Conservation (phyloP, 2,888 invertebrate species). For the Lucinisca nassula region DNA sequence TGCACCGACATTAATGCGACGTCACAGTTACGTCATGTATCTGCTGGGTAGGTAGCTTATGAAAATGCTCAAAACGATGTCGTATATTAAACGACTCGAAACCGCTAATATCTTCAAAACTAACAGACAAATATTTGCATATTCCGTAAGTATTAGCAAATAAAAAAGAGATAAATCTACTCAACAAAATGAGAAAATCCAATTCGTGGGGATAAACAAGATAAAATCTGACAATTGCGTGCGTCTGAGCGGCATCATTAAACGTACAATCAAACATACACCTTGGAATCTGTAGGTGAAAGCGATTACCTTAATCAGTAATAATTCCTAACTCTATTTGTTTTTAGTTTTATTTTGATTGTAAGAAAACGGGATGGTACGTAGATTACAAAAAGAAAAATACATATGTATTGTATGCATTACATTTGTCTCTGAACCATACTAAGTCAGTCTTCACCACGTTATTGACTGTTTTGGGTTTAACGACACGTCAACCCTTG, state of each 20-base stretch:
- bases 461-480: too few species aligned
- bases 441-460: too few species aligned
- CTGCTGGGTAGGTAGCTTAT: not conserved
- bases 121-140: slow-evolving; percentile 36
- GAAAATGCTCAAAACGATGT: not conserved
- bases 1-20: too few species aligned
- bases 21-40: too few species aligned
- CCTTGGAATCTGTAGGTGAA: not conserved
- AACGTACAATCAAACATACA: slow-evolving; percentile 41
- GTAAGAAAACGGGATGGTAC: not conserved
- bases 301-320: not conserved
- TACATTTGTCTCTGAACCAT: too few species aligned
- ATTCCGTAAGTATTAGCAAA: slow-evolving; percentile 36
- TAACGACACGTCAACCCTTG: too few species aligned
- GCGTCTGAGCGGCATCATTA: slow-evolving; percentile 16
- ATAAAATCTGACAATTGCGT: slow-evolving; percentile 20
- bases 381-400: too few species aligned
- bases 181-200: slow-evolving; percentile 53
- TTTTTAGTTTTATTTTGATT: slow-evolving; percentile 6
- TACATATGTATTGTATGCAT: too few species aligned
- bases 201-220: slow-evolving; percentile 32
- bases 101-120: slow-evolving; percentile 7
- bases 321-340: not conserved
- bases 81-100: not conserved
- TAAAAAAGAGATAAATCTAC: slow-evolving; percentile 25